phyloP scores from a whole-genome alignment of 1,140 invertebrate species.

The Contarinia nasturtii region DNA sequence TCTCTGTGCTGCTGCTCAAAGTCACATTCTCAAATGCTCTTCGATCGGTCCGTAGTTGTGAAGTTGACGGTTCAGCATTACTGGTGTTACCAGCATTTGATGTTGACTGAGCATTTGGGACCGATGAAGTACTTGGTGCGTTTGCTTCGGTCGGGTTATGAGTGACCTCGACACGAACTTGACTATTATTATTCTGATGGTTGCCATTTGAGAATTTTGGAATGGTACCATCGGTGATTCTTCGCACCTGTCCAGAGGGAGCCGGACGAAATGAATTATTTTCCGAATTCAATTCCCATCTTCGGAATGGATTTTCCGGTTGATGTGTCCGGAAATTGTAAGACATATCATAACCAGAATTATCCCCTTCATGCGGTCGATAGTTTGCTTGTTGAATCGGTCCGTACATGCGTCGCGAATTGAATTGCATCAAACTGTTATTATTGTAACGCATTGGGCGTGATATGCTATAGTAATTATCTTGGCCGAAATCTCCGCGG shows the following conservation, averaged over 20 bases:
- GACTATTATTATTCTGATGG: neutral
- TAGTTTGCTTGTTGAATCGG: neutral
- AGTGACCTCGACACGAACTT: neutral
- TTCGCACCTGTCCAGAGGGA: neutral
- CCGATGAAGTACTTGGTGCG: neutral
- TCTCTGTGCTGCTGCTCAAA: too few species aligned
- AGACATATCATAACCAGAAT: neutral
- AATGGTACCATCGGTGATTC: neutral
- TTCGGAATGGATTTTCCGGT: conserved; percentile 15
- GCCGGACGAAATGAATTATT: conserved; percentile 20
- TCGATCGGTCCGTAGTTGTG: neutral
- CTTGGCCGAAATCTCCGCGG: too few species aligned
- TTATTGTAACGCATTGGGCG: too few species aligned
- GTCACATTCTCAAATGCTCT: neutral
- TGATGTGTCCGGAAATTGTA: neutral
- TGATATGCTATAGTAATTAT: too few species aligned
- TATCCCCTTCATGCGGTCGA: neutral
- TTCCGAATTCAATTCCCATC: conserved; percentile 18
- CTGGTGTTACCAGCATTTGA: neutral
- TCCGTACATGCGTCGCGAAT: neutral
- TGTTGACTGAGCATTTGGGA: neutral
- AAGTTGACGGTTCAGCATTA: neutral
- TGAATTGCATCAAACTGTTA: neutral
- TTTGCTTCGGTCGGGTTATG: neutral
- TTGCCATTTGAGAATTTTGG: neutral